These are phyloP conservation scores for Cherax destructor DNA, from an alignment of 1,140 invertebrate species.

Conservation along the genomic window DNA sequence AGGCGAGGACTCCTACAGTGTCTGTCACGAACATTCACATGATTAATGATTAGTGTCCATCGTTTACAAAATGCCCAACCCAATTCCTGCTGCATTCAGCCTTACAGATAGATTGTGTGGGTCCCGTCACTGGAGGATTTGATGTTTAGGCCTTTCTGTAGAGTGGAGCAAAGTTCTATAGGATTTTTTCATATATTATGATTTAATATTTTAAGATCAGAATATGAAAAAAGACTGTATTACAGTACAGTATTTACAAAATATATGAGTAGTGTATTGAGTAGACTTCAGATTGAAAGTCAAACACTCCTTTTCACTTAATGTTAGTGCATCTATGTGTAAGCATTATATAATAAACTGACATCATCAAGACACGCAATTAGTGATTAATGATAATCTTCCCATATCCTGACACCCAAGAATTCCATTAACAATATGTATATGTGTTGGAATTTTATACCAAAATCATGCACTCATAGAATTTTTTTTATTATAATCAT, in stretches of 20 bases:
- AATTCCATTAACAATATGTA: background rate
- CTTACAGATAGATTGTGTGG: background rate
- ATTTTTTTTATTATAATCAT: background rate
- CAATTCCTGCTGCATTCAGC: background rate
- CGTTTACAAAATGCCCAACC: background rate
- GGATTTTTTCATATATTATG: background rate
- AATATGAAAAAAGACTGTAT: background rate
- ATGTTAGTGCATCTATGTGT: background rate
- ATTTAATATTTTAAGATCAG: background rate
- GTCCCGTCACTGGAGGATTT: background rate
- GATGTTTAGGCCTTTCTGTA: background rate
- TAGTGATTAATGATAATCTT: background rate
- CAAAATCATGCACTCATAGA: background rate
- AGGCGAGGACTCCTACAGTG: background rate
- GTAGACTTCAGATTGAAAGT: background rate
- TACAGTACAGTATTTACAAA: background rate
- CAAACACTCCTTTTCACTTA: background rate
- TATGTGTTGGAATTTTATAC: background rate
- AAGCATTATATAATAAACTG: background rate
- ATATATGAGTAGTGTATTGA: background rate
- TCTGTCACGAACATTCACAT: background rate
- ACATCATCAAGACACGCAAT: background rate
- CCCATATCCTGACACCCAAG: background rate
- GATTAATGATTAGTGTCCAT: background rate
- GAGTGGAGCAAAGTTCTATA: background rate